phyloP scores from a whole-genome alignment of 2,797 vertebrate species.

The Siniperca obscura region DNA sequence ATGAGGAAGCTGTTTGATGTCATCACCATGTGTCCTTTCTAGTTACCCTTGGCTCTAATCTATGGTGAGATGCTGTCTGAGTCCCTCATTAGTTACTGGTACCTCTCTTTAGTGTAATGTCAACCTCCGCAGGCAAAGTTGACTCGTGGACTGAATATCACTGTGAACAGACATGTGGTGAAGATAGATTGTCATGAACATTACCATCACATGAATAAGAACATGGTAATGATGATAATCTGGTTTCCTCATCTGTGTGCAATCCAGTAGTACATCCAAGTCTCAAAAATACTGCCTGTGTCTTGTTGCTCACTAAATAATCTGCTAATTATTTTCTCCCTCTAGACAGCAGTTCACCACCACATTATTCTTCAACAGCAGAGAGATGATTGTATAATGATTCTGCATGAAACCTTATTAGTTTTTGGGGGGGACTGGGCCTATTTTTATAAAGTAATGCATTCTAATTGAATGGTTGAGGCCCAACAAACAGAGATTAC shows the following conservation, averaged over 20 bases:
- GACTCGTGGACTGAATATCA: conserved; percentile 47
- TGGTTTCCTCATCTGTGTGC: not conserved
- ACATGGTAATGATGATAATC: not conserved
- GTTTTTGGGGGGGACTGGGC: not conserved
- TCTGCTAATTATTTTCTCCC: not conserved
- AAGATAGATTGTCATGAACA: conserved; percentile 47
- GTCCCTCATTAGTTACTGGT: conserved; percentile 72
- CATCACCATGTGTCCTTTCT: conserved; percentile 67
- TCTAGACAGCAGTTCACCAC: not conserved
- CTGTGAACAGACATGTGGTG: conserved; percentile 36
- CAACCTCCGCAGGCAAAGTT: conserved; percentile 62
- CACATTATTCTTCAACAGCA: not conserved
- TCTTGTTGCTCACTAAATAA: not conserved
- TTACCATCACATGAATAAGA: conserved; percentile 32
- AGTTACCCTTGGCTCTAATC: conserved; percentile 69
- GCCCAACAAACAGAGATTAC: conserved; percentile 30
- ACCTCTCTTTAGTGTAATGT: conserved; percentile 69
- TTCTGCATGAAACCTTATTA: not conserved
- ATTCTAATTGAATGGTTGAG: conserved; percentile 48
- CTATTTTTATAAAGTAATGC: conserved; percentile 17
- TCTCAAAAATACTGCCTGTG: not conserved
- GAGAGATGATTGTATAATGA: not conserved
- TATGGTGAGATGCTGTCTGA: conserved; percentile 49
- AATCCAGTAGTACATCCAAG: not conserved
- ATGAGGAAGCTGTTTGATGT: conserved; percentile 67